These are phyloP conservation scores for Syritta pipiens DNA, from an alignment of 2,888 invertebrate species.

Conservation along the genomic window DNA sequence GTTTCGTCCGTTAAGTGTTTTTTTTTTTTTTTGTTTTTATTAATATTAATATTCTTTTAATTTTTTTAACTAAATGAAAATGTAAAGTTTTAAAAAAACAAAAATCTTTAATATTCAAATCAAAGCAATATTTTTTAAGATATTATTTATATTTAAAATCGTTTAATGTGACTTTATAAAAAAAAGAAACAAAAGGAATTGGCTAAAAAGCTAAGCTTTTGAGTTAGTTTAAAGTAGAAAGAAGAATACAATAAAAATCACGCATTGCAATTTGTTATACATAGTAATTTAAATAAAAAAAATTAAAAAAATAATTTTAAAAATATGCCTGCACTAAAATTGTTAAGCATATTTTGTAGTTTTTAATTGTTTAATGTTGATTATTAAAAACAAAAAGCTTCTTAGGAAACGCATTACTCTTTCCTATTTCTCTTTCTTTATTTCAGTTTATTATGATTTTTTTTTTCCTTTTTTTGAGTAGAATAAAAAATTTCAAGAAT, in stretches of 20 bases:
- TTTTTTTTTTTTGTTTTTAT: conserved; percentile 6
- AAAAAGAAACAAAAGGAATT: conserved; percentile 34
- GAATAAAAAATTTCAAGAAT: conserved; percentile 21
- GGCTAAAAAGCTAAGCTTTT: conserved; percentile 61
- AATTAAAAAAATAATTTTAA: no score
- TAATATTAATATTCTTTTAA: background rate
- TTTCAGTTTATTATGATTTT: conserved; percentile 19
- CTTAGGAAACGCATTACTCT: no score
- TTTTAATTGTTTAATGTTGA: no score
- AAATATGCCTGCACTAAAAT: no score
- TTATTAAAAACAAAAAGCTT: no score
- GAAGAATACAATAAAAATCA: conserved; percentile 31
- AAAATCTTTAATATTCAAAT: conserved; percentile 51
- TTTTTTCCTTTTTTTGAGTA: conserved; percentile 21
- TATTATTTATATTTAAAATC: conserved; percentile 60
- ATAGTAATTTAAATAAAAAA: conserved; percentile 14
- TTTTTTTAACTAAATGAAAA: conserved; percentile 32
- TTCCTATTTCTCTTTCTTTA: conserved; percentile 20
- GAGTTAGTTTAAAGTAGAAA: conserved; percentile 38
- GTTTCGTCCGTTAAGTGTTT: conserved; percentile 66
- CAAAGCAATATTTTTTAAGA: conserved; percentile 66
- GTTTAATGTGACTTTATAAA: conserved; percentile 50
- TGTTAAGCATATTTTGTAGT: no score
- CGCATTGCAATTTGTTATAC: conserved; percentile 59
- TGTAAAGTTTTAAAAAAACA: conserved; percentile 37